These are phyloP conservation scores for Hecatera dysodea DNA, from an alignment of 2,888 invertebrate species.

Conservation along the genomic window DNA sequence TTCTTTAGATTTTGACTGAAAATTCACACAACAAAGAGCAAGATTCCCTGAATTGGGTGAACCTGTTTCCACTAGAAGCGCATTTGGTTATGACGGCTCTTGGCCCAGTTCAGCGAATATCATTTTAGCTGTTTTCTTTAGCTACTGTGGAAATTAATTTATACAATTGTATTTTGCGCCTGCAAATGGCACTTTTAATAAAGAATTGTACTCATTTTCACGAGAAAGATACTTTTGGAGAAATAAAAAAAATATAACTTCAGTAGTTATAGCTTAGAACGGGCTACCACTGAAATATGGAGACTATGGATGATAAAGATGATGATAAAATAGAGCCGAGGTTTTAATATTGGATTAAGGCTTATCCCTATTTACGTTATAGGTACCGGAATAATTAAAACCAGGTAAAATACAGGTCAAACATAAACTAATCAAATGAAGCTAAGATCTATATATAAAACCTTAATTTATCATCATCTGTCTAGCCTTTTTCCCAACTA, in stretches of 20 bases:
- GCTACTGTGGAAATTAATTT: constrained; percentile 46
- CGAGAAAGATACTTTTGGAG: constrained; percentile 2
- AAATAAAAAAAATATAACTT: neutral
- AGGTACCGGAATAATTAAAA: neutral
- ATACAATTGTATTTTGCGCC: constrained; percentile 28
- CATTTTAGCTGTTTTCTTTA: constrained; percentile 50
- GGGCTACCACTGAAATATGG: too few relatives aligned
- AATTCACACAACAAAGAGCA: constrained; percentile 33
- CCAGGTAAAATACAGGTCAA: neutral
- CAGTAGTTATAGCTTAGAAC: neutral
- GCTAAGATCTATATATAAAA: too few relatives aligned
- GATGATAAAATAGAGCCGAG: neutral
- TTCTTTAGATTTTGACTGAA: constrained; percentile 19
- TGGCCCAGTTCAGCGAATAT: constrained; percentile 46
- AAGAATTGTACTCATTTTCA: neutral
- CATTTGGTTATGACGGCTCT: constrained; percentile 60
- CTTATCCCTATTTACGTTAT: neutral
- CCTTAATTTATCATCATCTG: too few relatives aligned
- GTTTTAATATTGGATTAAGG: neutral
- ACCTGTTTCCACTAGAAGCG: constrained; percentile 46
- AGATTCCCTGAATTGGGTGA: constrained; percentile 47
- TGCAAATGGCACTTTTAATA: constrained; percentile 31
- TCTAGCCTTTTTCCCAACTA: too few relatives aligned
- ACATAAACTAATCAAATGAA: neutral
- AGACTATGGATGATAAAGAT: neutral